phyloP scores from a whole-genome alignment of 1,140 invertebrate species.

The Asobara japonica region DNA sequence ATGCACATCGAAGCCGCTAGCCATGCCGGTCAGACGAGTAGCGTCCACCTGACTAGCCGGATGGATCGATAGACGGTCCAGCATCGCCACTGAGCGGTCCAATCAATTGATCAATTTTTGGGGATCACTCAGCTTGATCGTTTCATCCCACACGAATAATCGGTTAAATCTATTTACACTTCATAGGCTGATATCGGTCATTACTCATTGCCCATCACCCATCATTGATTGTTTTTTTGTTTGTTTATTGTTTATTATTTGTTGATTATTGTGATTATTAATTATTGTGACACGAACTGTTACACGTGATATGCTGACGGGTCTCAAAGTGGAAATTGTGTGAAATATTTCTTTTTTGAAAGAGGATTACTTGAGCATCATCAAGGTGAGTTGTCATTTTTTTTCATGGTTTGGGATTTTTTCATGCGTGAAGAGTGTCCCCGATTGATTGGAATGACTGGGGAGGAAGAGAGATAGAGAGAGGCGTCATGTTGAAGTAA shows the following conservation, averaged over 20 bases:
- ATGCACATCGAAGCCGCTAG: constrained; percentile 44
- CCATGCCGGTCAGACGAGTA: constrained; percentile 60
- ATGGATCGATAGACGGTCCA: constrained; percentile 58
- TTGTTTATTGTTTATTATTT: background rate
- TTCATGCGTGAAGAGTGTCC: too few species aligned
- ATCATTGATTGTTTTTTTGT: constrained; percentile 14
- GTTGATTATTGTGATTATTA: too few species aligned
- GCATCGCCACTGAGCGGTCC: constrained; percentile 39
- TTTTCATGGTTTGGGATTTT: too few species aligned
- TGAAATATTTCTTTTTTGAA: background rate
- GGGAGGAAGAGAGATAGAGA: background rate
- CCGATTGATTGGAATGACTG: background rate
- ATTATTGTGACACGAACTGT: background rate
- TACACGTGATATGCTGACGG: background rate
- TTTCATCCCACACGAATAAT: too few species aligned
- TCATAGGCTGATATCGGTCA: too few species aligned
- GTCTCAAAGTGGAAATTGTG: background rate
- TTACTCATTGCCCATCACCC: too few species aligned
- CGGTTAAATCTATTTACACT: too few species aligned
- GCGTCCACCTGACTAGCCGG: constrained; percentile 63
- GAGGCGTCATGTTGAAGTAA: constrained; percentile 8
- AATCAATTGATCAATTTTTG: too few species aligned
- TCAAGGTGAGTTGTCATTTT: background rate
- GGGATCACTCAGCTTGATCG: too few species aligned
- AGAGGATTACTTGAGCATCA: background rate